Evolutionary conservation across 2,797 vertebrate species (phyloP).

Genomic region (Pseudomugil tenellus): DNA sequence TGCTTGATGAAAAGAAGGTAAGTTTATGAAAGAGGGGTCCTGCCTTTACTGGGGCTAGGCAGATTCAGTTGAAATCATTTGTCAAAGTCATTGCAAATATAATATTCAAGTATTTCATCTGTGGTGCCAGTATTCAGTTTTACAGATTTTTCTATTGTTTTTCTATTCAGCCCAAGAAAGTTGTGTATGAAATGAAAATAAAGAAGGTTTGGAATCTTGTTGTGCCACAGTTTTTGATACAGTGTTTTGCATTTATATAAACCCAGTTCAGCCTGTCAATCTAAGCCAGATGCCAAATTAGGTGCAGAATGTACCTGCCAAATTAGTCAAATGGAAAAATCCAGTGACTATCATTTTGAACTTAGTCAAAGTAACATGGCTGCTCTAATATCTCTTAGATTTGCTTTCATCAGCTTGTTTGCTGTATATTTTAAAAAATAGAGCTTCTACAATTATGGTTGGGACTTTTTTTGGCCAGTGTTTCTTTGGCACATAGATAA

Average conservation of each 20-base stretch:
- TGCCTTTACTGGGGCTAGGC: not conserved
- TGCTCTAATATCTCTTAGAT: constrained; percentile 6
- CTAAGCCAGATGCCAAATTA: not conserved
- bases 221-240: not conserved
- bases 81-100: not conserved
- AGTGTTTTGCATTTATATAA: not conserved
- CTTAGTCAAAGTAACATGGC: not conserved
- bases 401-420: not conserved
- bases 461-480: not conserved
- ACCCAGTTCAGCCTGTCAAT: constrained; percentile 4
- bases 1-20: constrained; percentile 97
- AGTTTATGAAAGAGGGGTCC: constrained; percentile 23
- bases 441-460: constrained; percentile 1
- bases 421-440: not conserved
- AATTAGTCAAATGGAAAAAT: constrained; percentile 4
- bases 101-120: not conserved
- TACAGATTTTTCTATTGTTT: not conserved
- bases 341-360: constrained; percentile 4
- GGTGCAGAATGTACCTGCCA: not conserved
- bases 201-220: not conserved
- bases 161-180: not conserved
- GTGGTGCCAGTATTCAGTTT: not conserved
- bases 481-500: not conserved
- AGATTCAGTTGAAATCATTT: not conserved
- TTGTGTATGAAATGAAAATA: not conserved